Base-by-base conservation (phyloP, 2,797 vertebrate genomes). In the Tokudaia muenninki region DNA sequence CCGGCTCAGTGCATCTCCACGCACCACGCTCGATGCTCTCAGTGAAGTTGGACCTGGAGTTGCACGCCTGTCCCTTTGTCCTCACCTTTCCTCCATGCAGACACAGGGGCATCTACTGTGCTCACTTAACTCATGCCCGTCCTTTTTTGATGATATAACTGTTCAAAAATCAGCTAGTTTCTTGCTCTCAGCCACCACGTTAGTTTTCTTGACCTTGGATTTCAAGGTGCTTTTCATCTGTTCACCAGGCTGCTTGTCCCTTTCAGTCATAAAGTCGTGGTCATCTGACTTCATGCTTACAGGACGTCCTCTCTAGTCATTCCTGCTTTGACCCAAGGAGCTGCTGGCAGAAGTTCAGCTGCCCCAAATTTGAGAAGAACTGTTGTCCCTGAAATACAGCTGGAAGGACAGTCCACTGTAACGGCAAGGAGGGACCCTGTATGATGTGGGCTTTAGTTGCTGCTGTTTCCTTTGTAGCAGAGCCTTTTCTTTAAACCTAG, bases 141-240 rank as follows among this genome's bases (percentile, higher is more conserved):
- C 61, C 91, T 63, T 92, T 75, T 90, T 96, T 94, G 63, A 97
- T 97, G 87, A 16, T 3, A 0, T 59, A 92, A 92, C 88, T 97
- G 90, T 96, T 97, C 97, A 95, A 94, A 97, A 65, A 91, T 77
- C n/a, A 59, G 63, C 94, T 1, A 8, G 52, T 94, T 93, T 94
- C 93, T 98, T 97, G 67, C 78, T 83, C 92, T 91, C 86, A 82
- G 89, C 75, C 88, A 92, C 57, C 78, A 92, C 0, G 0, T 96
- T 89, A 83, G 74, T 95, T 22, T 89, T 93, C 97, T 94, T 95
- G 95, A 97, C 97, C 95, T 97, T 94, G 75, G 94, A 94, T 92
- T 96, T 94, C 82, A 96, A 91, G 96, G 94, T 94, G 82, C 89
- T 96, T 97, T 97, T 97, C 47, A 95, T 97, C 94, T 11, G 0